Evolutionary conservation across 2,113 vertebrate species (phyloP).

Genomic region (Calyptomena viridis): DNA sequence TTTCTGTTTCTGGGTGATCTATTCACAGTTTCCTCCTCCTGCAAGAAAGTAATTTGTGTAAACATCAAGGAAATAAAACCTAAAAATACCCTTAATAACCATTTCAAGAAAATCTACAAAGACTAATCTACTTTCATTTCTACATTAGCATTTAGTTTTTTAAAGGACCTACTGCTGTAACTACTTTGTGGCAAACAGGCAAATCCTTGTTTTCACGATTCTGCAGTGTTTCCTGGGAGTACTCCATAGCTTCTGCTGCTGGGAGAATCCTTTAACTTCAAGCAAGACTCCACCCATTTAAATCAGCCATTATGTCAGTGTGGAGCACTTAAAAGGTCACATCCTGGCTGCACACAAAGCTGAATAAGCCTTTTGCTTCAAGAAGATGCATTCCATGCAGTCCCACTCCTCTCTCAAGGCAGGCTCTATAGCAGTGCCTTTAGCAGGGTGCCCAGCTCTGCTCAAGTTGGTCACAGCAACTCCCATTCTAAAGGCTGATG

Average conservation of each 20-base stretch:
- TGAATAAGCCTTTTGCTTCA: background rate
- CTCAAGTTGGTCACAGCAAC: background rate
- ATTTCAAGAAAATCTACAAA: background rate
- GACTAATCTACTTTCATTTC: background rate
- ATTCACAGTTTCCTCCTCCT: conserved; percentile 90
- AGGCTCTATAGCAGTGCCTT: background rate
- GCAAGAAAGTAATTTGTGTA: conserved; percentile 29
- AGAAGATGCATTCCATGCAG: background rate
- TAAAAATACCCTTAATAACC: background rate
- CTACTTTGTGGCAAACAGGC: background rate
- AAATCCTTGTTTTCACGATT: background rate
- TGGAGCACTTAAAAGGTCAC: background rate
- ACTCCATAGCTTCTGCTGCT: background rate
- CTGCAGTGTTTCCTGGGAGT: background rate
- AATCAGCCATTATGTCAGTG: background rate
- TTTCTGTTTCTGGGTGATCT: conserved; percentile 94
- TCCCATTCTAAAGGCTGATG: background rate
- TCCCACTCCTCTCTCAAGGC: background rate
- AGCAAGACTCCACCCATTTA: background rate
- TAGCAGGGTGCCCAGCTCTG: background rate
- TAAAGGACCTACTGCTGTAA: background rate
- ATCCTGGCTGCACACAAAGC: background rate
- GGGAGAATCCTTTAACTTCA: background rate
- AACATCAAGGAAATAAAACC: background rate
- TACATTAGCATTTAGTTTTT: background rate